Conservation (phyloP, 2,888 invertebrate genomes). For the Diploptera punctata region DNA sequence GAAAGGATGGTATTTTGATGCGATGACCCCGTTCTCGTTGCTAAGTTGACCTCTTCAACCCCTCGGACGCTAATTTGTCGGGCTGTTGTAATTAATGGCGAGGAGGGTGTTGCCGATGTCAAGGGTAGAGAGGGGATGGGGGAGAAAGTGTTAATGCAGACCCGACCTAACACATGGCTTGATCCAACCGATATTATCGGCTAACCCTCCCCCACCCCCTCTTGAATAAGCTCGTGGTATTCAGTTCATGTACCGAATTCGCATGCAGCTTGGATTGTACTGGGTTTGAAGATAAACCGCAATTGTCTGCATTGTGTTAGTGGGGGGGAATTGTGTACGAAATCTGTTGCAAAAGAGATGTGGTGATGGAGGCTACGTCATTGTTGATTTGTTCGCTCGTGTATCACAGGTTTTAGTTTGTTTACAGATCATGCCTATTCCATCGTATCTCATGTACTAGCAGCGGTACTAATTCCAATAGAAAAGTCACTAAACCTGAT, state of each 20-base stretch:
- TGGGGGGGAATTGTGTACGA: neutral
- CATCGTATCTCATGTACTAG: too few relatives aligned
- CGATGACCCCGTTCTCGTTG: neutral
- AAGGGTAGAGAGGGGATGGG: slow-evolving; percentile 4
- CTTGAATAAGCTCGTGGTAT: neutral
- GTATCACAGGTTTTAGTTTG: too few relatives aligned
- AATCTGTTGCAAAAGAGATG: neutral
- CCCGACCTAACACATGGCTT: slow-evolving; percentile 16
- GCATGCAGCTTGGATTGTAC: neutral
- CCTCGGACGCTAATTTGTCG: slow-evolving; percentile 26
- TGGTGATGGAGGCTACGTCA: too few relatives aligned
- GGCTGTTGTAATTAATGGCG: slow-evolving; percentile 33
- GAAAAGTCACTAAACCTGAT: too few relatives aligned
- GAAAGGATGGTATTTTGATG: neutral
- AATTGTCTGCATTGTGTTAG: neutral
- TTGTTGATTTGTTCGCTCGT: too few relatives aligned
- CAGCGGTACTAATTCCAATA: too few relatives aligned
- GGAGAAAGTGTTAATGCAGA: slow-evolving; percentile 10
- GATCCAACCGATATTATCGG: slow-evolving; percentile 21
- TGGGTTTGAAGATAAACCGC: neutral
- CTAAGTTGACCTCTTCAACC: slow-evolving; percentile 14
- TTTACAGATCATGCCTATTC: too few relatives aligned
- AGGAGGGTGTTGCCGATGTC: slow-evolving; percentile 15
- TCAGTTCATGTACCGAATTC: neutral
- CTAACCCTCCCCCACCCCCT: neutral